phyloP scores from a whole-genome alignment of 1,140 invertebrate species.

The Drosophila murphyi region DNA sequence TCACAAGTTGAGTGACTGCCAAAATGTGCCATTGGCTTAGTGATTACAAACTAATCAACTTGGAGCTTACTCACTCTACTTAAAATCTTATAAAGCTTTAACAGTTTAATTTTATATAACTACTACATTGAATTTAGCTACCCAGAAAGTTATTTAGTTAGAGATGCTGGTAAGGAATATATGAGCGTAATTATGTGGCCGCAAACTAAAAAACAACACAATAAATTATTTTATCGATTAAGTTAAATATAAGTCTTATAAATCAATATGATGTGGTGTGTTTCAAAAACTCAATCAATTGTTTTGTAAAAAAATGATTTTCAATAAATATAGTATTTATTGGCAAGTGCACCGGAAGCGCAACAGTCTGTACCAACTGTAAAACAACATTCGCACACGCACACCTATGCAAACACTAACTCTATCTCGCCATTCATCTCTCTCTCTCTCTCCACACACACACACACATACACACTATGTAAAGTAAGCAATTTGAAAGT shows the following conservation, averaged over 20 bases:
- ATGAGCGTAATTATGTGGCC: no score
- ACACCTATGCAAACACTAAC: neutral
- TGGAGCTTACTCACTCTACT: neutral
- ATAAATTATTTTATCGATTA: no score
- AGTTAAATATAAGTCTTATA: no score
- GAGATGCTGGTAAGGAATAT: no score
- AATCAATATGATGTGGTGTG: constrained; percentile 1
- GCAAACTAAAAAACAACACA: no score
- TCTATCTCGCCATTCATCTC: neutral
- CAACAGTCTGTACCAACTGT: constrained; percentile 58
- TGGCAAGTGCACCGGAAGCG: constrained; percentile 53
- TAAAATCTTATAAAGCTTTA: neutral
- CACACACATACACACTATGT: constrained; percentile 52
- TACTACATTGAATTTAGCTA: no score
- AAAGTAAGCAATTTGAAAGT: constrained; percentile 78
- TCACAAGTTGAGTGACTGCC: constrained; percentile 17
- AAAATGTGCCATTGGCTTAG: constrained; percentile 7
- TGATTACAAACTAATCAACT: constrained; percentile 10
- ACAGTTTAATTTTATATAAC: constrained; percentile 1
- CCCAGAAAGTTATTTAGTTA: no score
- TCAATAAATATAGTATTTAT: constrained; percentile 25
- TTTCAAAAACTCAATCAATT: constrained; percentile 20
- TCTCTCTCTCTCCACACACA: neutral
- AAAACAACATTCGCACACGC: constrained; percentile 24
- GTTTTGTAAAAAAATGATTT: constrained; percentile 53